Evolutionary conservation across 2,888 invertebrate species (phyloP).

Genomic region (Apodemia duryi): DNA sequence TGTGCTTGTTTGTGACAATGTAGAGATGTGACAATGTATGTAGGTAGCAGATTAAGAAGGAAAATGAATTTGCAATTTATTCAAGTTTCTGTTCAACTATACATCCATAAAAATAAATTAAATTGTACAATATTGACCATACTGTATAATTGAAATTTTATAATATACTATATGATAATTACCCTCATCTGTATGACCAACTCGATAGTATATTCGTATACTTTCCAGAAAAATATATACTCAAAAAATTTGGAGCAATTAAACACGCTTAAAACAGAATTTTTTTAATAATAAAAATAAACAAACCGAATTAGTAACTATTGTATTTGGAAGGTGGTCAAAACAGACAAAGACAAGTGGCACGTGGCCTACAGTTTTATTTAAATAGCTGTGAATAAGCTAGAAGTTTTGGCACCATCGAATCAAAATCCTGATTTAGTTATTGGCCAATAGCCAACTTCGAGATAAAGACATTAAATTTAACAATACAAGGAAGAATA

Average conservation of each 20-base stretch:
- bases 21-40: slow-evolving; percentile 44
- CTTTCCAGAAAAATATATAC: no score
- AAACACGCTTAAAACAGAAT: no score
- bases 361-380: background rate
- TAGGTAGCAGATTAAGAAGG: slow-evolving; percentile 28
- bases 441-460: slow-evolving; percentile 18
- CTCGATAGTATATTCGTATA: no score
- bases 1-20: slow-evolving; percentile 35
- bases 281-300: background rate
- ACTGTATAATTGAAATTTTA: no score
- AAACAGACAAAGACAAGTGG: background rate
- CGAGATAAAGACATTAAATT: slow-evolving; percentile 17
- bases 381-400: slow-evolving; percentile 2
- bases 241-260: no score
- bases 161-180: no score
- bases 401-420: slow-evolving; percentile 15
- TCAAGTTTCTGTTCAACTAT: background rate
- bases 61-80: slow-evolving; percentile 41
- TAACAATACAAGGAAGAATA: slow-evolving; percentile 14
- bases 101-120: background rate
- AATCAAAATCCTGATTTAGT: slow-evolving; percentile 19
- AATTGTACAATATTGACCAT: no score
- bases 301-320: background rate
- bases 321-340: background rate
- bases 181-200: no score